Conservation (phyloP, 1,140 invertebrate genomes). For the silkworm (Bombyx mori) region DNA sequence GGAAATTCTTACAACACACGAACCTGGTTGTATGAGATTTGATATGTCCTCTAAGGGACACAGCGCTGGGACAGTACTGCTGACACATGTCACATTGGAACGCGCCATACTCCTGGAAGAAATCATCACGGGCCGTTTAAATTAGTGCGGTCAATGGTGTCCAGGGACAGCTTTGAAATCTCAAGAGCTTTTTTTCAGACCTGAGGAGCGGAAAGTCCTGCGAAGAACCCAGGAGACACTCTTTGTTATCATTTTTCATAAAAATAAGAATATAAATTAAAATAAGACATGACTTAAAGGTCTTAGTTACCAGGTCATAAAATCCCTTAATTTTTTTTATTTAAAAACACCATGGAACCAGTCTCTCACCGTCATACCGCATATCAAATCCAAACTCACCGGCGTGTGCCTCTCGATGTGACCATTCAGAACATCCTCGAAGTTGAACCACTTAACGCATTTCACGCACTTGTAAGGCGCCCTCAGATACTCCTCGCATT, state of each 20-base stretch:
- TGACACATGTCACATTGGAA: slow-evolving; percentile 48
- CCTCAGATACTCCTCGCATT: slow-evolving; percentile 36
- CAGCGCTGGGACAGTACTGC: slow-evolving; percentile 49
- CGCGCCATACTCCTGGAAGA: slow-evolving; percentile 42
- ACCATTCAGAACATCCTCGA: slow-evolving; percentile 49
- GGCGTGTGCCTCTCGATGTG: slow-evolving; percentile 54
- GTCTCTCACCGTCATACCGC: too few relatives aligned
- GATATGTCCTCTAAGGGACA: slow-evolving; percentile 57
- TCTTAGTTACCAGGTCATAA: too few relatives aligned
- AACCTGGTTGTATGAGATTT: slow-evolving; percentile 63
- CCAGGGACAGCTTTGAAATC: too few relatives aligned
- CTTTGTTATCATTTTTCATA: too few relatives aligned
- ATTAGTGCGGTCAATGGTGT: too few relatives aligned
- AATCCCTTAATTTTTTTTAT: too few relatives aligned
- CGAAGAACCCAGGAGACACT: too few relatives aligned
- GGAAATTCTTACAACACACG: not conserved
- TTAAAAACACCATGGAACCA: too few relatives aligned
- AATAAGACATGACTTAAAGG: too few relatives aligned
- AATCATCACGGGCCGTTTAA: not conserved
- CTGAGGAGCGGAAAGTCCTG: too few relatives aligned
- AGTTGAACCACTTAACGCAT: slow-evolving; percentile 63
- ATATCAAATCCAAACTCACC: slow-evolving; percentile 20
- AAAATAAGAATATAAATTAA: too few relatives aligned
- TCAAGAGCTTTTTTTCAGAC: too few relatives aligned
- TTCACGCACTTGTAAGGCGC: slow-evolving; percentile 52